A percentile compares a stretch with the other conserved stretches of the same genome.
Evolutionary conservation across 1,140 invertebrate genomes (phyloP).

Genomic region (Hydropsyche tenuis): DNA sequence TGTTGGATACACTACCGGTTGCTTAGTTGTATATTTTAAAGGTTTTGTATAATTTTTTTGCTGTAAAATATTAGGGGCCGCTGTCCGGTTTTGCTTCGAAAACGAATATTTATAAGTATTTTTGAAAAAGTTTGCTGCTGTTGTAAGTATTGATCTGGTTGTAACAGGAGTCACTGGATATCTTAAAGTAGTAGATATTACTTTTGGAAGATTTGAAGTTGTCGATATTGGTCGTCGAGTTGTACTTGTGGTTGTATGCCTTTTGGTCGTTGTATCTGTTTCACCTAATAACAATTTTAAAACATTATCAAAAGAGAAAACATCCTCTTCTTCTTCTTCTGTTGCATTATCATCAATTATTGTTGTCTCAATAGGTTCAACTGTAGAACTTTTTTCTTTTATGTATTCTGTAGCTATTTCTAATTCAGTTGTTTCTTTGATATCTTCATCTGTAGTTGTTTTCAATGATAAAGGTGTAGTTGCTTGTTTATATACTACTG

Average conservation of each 20-base stretch:
- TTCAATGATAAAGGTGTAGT: constrained; percentile 29
- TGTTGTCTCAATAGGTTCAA: constrained; percentile 48
- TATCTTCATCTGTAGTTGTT: constrained; percentile 35
- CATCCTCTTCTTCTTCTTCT: constrained; percentile 59
- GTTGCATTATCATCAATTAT: constrained; percentile 42
- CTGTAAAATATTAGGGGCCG: constrained; percentile 23
- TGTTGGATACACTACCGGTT: constrained; percentile 41
- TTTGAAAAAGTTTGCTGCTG: constrained; percentile 28
- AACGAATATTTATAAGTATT: constrained; percentile 46
- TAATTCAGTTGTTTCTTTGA: constrained; percentile 27
- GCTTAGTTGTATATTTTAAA: constrained; percentile 30
- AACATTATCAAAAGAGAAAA: constrained; percentile 66
- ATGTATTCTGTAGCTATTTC: constrained; percentile 1
- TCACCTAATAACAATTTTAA: constrained; percentile 64
- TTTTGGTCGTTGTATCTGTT: constrained; percentile 51
- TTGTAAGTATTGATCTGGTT: constrained; percentile 47
- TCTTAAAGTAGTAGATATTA: constrained; percentile 31
- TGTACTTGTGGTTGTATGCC: constrained; percentile 47
- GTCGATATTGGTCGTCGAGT: constrained; percentile 46
- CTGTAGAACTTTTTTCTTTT: constrained; percentile 45
- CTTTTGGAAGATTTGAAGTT: constrained; percentile 47
- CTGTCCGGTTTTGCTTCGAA: constrained; percentile 39
- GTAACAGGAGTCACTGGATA: constrained; percentile 14
- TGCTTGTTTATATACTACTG: background rate
- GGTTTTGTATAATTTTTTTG: constrained; percentile 47